phyloP scores from a whole-genome alignment of 2,888 invertebrate genomes.

The Drosophila koepferae region DNA sequence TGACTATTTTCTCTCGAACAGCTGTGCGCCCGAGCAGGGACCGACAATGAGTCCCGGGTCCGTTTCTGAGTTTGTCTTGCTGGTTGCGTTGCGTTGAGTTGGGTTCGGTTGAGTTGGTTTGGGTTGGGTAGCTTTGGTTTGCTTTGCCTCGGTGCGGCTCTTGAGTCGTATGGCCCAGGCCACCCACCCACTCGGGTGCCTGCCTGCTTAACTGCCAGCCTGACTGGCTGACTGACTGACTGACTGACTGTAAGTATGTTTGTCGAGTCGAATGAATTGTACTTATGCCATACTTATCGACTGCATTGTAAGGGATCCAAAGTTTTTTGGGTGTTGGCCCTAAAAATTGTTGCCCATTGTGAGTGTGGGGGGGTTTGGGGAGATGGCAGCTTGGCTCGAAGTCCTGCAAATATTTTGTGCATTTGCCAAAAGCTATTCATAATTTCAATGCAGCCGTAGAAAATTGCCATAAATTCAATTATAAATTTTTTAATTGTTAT shows the following conservation, averaged over 20 bases:
- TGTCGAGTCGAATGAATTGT: slow-evolving; percentile 66
- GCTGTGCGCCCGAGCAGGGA: slow-evolving; percentile 56
- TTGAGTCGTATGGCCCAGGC: slow-evolving; percentile 27
- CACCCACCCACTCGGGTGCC: slow-evolving; percentile 5
- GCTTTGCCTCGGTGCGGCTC: slow-evolving; percentile 1
- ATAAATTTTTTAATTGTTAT: slow-evolving; percentile 50
- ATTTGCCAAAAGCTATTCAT: slow-evolving; percentile 46
- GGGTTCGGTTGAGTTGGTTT: background rate
- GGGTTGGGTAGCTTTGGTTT: background rate
- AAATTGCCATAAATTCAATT: slow-evolving; percentile 71
- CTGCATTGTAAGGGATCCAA: slow-evolving; percentile 70
- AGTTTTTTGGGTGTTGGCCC: slow-evolving; percentile 69
- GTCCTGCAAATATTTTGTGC: slow-evolving; percentile 63
- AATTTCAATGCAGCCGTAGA: slow-evolving; percentile 49
- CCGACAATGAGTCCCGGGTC: slow-evolving; percentile 42
- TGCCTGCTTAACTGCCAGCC: slow-evolving; percentile 7
- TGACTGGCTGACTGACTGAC: slow-evolving; percentile 6
- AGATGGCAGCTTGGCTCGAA: slow-evolving; percentile 16
- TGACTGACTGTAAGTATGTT: slow-evolving; percentile 44
- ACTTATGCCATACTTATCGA: slow-evolving; percentile 79
- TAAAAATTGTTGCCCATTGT: slow-evolving; percentile 34
- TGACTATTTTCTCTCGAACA: slow-evolving; percentile 73
- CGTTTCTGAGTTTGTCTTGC: slow-evolving; percentile 31
- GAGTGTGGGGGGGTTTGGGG: background rate
- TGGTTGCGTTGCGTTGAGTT: slow-evolving; percentile 24